Evolutionary conservation across 1,140 invertebrate species (phyloP), one percentile per base, ranked within the genome.

Genomic region (Phenacoccus solenopsis): DNA sequence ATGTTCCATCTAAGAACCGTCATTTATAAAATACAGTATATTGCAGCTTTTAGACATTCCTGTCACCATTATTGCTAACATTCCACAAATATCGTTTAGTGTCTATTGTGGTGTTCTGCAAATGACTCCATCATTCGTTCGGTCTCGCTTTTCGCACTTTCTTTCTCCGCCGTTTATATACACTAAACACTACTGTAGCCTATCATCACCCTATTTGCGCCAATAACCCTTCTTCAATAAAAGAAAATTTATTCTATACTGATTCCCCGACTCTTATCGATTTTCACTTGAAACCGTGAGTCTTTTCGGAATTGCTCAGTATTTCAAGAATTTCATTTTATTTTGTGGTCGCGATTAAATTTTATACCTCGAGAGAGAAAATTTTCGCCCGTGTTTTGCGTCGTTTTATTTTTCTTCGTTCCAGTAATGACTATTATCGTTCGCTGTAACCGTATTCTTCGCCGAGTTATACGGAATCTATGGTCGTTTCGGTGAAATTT

Each of bases 11-110:
- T 64, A 64, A 64, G 59, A 64, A 64, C 59, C 59, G 59, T 64
- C 59, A 64, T 64, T 64, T 64, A 64, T 64, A 64, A 64, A 64
- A 64, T 64, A 64, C 59, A 64, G 59, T 64, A 64, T 64, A 64
- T 64, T 64, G 59, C 59, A 64, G 59, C 59, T 64, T 64, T 64
- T 64, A 64, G 59, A 64, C 59, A 64, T 64, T 64, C 59, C 59
- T 64, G 59, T 64, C 59, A 22, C 59, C 25, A 64, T 64, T 64
- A 64, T 64, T 64, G 59, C 59, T 64, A 64, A 64, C 59, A 64
- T 64, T 64, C 59, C 59, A 25, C 59, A 64, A 64, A 64, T 64
- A 64, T 64, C 59, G 59, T 64, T 64, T 64, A 64, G 59, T 64
- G 59, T 64, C 59, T 64, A 64, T 64, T 64, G 59, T 64, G 59